Evolutionary conservation across 1,140 invertebrate genomes (phyloP), one percentile per base, ranked within the genome.

Genomic region (Calephelis virginiensis): DNA sequence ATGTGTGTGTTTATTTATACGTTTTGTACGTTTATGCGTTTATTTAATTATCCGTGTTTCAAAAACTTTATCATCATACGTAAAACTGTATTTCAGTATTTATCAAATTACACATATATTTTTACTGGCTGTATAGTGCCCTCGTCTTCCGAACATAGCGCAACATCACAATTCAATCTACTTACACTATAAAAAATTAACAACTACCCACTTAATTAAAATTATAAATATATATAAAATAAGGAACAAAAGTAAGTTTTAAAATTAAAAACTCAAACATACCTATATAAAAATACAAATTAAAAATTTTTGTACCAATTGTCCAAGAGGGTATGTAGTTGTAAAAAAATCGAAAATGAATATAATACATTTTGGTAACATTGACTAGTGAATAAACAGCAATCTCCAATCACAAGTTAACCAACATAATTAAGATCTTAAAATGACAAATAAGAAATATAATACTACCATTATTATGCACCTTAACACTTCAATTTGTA

Each of bases 361-460:
- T 50, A 40, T 64, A 17, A 56, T 28, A 56, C n/a, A 17, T 17
- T 37, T 64, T 64, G 63, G 63, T 64, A 53, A 64, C 49, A 64
- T 53, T 64, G 63, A 64, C 63, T 64, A 64, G 63, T 50, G 38
- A 47, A 53, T 43, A 64, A 64, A 45, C 38, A 50, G 43, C 13
- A 17, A 62, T 46, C 46, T 50, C 4, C 47, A 62, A 62, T 62
- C 61, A 62, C 45, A 62, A 62, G 43, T 62, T 28, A 14, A 46
- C 47, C 49, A 17, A 56, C 63, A 53, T 14, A 28, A 28, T 28
- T 17, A 43, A 49, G 50, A 43, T 59, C 13, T 59, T 6, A 59
- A 62, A 1, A 64, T 14, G 38, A 8, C 13, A 43, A 62, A 62
- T 14, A 59, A 10, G 37, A 59, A 59, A n/a, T 59, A 59, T 53